Evolutionary conservation across 2,888 invertebrate genomes (phyloP).

Genomic region (Drosophila diplacantha): DNA sequence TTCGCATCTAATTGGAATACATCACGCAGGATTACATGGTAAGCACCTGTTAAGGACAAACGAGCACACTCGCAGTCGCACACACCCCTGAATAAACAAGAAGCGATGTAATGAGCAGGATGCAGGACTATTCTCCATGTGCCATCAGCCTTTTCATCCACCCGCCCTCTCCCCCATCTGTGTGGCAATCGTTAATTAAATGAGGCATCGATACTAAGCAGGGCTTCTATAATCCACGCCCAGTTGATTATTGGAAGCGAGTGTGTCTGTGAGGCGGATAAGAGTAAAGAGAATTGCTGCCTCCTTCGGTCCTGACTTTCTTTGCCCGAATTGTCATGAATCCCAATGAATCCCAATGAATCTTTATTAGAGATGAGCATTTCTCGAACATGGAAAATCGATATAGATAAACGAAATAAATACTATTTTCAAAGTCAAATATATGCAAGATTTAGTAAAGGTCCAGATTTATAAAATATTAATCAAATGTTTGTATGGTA

Average conservation of each 20-base stretch:
- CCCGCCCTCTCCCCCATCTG: neutral
- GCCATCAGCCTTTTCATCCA: constrained; percentile 19
- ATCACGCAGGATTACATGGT: constrained; percentile 47
- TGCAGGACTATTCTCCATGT: constrained; percentile 6
- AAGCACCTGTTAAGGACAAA: constrained; percentile 29
- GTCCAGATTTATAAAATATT: too few species aligned
- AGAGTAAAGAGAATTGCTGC: constrained; percentile 1
- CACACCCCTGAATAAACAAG: constrained; percentile 48
- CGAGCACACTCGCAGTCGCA: constrained; percentile 16
- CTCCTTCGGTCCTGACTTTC: neutral
- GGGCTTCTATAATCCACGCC: constrained; percentile 26
- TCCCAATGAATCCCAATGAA: constrained; percentile 26
- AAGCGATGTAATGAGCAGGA: constrained; percentile 46
- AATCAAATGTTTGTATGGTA: too few species aligned
- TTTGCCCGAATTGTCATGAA: constrained; percentile 6
- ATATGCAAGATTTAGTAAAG: too few species aligned
- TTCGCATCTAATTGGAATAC: constrained; percentile 41
- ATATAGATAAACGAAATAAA: too few species aligned
- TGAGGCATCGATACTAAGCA: constrained; percentile 49
- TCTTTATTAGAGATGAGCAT: constrained; percentile 6
- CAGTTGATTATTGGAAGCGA: constrained; percentile 24
- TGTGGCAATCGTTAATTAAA: constrained; percentile 60
- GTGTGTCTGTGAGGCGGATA: constrained; percentile 1
- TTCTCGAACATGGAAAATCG: too few species aligned
- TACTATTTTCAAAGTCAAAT: too few species aligned